A percentile compares a stretch with the other conserved stretches of the same genome.
These are phyloP conservation scores for Coelopa pilipes DNA, from an alignment of 2,888 invertebrate species.

Conservation along the genomic window DNA sequence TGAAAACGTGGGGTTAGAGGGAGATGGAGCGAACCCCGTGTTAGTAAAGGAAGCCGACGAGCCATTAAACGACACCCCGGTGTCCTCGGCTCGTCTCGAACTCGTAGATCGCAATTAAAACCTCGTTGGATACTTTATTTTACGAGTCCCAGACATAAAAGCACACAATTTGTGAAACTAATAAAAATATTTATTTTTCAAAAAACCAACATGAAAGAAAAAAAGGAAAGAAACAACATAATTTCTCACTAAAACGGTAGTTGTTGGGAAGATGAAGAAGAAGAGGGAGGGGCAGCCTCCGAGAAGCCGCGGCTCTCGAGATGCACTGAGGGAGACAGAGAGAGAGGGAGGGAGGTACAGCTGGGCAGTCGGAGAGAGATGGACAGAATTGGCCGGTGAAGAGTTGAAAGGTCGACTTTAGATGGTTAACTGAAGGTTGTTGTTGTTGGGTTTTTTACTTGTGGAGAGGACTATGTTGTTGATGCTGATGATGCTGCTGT, in stretches of 20 bases:
- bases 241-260: neutral
- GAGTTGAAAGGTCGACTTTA: no score
- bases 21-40: no score
- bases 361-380: neutral
- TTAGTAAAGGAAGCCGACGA: neutral
- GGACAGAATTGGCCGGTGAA: neutral
- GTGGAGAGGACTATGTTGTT: neutral
- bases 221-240: neutral
- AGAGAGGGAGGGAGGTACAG: neutral
- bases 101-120: neutral
- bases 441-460: neutral
- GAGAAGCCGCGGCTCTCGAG: neutral
- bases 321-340: neutral
- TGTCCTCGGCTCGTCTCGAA: neutral
- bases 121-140: neutral
- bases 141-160: neutral
- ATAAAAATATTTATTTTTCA: neutral
- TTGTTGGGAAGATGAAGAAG: no score
- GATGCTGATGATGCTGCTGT: neutral
- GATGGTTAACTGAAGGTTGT: neutral
- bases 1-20: no score
- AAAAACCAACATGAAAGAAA: neutral
- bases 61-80: slow-evolving; percentile 1
- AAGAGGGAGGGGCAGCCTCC: neutral
- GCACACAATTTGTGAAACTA: slow-evolving; percentile 2